Percentiles rank a stretch among this genome's conserved stretches.
These are phyloP conservation scores for Heliothis peltigera DNA, from an alignment of 2,888 invertebrate genomes.

Conservation along the genomic window DNA sequence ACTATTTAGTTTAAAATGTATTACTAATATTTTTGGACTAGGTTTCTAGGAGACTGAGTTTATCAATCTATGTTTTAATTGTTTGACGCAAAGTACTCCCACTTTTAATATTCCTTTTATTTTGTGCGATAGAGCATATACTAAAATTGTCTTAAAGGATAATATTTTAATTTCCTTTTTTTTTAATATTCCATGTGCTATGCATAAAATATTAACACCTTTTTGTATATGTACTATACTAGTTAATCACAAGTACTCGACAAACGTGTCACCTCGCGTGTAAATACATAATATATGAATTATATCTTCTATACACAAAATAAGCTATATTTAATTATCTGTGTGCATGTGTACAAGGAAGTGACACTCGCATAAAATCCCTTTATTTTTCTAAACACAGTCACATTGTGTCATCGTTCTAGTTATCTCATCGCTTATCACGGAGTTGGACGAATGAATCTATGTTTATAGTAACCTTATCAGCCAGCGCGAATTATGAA, in stretches of 20 bases:
- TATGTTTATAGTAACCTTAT: slow-evolving; percentile 35
- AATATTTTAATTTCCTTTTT: too few relatives aligned
- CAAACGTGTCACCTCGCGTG: background rate
- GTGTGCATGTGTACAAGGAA: slow-evolving; percentile 12
- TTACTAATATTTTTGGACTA: too few relatives aligned
- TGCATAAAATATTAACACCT: too few relatives aligned
- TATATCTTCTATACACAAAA: background rate
- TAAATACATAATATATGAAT: background rate
- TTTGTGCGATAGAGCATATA: too few relatives aligned
- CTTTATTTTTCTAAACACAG: slow-evolving; percentile 8
- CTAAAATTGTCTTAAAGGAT: too few relatives aligned
- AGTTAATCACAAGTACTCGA: background rate
- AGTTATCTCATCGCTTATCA: slow-evolving; percentile 14
- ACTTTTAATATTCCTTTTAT: too few relatives aligned
- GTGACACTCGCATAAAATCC: slow-evolving; percentile 25
- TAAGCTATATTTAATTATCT: background rate
- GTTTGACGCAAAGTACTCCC: too few relatives aligned
- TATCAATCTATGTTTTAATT: too few relatives aligned
- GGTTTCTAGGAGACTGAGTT: too few relatives aligned
- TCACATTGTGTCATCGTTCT: slow-evolving; percentile 19
- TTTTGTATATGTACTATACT: too few relatives aligned
- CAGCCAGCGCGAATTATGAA: slow-evolving; percentile 12
- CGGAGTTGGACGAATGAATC: slow-evolving; percentile 2
- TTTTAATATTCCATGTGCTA: too few relatives aligned
- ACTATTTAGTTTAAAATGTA: background rate